Evolutionary conservation across 2,888 invertebrate species (phyloP).

Genomic region (Liopterus haemorrhoidalis): DNA sequence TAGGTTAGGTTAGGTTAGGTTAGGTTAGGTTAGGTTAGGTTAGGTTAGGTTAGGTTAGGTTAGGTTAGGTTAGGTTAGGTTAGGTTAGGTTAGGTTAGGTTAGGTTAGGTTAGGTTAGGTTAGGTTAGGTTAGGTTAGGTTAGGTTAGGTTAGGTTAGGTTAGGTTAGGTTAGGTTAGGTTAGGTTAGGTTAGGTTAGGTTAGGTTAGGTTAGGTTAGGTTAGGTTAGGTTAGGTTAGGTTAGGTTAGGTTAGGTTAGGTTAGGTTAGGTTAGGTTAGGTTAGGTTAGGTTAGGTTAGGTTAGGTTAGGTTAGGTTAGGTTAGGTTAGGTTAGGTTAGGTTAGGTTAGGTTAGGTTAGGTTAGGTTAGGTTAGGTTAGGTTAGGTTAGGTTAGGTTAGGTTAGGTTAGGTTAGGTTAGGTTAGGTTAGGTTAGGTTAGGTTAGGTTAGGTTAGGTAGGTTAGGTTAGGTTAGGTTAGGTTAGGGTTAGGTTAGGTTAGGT

Average conservation of each 20-base stretch:
- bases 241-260: neutral
- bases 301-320: conserved; percentile 23
- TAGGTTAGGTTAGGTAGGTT: too few relatives aligned
- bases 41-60: neutral
- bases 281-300: conserved; percentile 12
- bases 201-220: neutral
- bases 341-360: conserved; percentile 28
- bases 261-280: conserved; percentile 3
- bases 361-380: conserved; percentile 26
- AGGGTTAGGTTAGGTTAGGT: too few relatives aligned
- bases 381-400: conserved; percentile 15
- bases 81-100: neutral
- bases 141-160: conserved; percentile 3
- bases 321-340: conserved; percentile 28
- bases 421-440: conserved; percentile 19
- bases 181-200: neutral
- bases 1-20: conserved; percentile 3
- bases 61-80: conserved; percentile 3
- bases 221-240: neutral
- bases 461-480: too few relatives aligned
- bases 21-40: conserved; percentile 1
- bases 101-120: neutral
- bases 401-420: conserved; percentile 13
- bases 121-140: neutral
- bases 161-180: conserved; percentile 2